A percentile compares a stretch with the other conserved stretches of the same genome.
These are phyloP conservation scores for Apis florea DNA, from an alignment of 1,140 invertebrate species.

Conservation along the genomic window DNA sequence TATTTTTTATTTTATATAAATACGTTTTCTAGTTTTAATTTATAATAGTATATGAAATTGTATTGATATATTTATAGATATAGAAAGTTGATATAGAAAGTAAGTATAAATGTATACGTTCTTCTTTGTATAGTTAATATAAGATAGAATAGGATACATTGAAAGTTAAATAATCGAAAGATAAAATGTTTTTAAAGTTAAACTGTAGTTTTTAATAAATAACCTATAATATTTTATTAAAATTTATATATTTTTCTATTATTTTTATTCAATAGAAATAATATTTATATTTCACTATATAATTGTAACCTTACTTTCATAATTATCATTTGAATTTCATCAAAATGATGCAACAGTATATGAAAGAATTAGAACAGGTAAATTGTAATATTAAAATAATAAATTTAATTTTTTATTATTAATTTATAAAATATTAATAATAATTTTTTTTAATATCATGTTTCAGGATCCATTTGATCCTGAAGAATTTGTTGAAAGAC, in stretches of 20 bases:
- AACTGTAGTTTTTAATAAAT: slow-evolving; percentile 1
- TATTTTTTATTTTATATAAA: background rate
- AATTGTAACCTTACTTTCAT: slow-evolving; percentile 25
- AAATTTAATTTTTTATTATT: background rate
- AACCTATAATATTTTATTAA: background rate
- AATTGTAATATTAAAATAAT: slow-evolving; percentile 23
- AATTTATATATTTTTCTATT: background rate
- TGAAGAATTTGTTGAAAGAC: slow-evolving; percentile 97
- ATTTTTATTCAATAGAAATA: background rate
- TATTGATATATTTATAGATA: background rate
- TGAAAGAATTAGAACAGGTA: slow-evolving; percentile 90
- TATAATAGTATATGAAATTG: background rate
- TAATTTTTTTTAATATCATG: background rate
- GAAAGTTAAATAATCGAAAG: background rate
- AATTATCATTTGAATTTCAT: slow-evolving; percentile 14
- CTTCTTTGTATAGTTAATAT: background rate
- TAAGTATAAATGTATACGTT: background rate
- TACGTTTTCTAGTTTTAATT: background rate
- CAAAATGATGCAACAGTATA: slow-evolving; percentile 92
- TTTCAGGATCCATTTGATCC: slow-evolving; percentile 96
- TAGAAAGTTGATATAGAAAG: slow-evolving; percentile 2
- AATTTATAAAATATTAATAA: slow-evolving; percentile 2
- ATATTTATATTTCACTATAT: background rate
- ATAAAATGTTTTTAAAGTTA: slow-evolving; percentile 4
- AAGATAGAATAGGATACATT: background rate